Percentiles rank a stretch among this genome's conserved stretches.
Conservation (phyloP, 2,797 vertebrate genomes). For the Gallinago stenura region DNA sequence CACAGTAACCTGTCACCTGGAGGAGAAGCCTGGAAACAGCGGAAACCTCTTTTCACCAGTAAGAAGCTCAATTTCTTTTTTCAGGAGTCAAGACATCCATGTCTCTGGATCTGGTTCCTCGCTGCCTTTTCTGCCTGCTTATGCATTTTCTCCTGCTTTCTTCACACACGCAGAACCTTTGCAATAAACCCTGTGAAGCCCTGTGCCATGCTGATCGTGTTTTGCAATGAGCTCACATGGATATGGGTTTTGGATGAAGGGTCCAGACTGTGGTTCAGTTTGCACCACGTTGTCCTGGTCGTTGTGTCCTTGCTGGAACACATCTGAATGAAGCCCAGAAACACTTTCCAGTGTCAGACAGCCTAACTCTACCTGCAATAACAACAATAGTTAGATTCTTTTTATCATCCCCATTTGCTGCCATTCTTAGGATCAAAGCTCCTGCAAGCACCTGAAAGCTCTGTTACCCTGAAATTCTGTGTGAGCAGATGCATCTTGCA, state of each 20-base stretch:
- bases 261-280: not conserved
- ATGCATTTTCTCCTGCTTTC: not conserved
- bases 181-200: not conserved
- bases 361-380: not conserved
- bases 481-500: not conserved
- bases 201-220: not conserved
- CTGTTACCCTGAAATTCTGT: not conserved
- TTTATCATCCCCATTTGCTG: not conserved
- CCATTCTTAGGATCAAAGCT: not conserved
- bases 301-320: not conserved
- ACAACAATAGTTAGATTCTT: not conserved
- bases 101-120: not conserved
- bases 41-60: not conserved
- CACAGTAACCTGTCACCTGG: not conserved
- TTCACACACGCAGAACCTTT: not conserved
- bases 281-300: not conserved
- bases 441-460: not conserved
- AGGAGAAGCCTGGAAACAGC: not conserved
- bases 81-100: not conserved
- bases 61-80: not conserved
- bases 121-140: not conserved
- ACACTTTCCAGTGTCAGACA: not conserved
- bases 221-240: not conserved
- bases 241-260: not conserved
- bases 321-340: not conserved